Percentiles rank a stretch among this genome's conserved stretches.
Evolutionary conservation across 2,888 invertebrate genomes (phyloP).

Genomic region (Scelioninae gen. 1): DNA sequence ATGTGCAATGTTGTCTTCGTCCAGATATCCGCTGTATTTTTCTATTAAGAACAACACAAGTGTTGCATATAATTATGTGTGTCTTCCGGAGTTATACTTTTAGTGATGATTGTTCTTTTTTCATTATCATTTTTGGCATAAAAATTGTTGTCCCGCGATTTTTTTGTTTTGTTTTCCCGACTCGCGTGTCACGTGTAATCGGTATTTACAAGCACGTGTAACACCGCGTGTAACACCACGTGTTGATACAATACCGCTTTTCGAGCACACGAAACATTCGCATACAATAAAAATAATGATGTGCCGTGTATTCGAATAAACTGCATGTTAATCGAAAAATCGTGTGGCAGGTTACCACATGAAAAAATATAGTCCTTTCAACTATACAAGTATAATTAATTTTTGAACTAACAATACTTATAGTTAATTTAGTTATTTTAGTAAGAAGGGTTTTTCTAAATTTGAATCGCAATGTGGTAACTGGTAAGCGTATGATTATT

Average conservation of each 20-base stretch:
- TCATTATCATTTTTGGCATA: too few relatives aligned
- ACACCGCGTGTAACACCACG: slow-evolving; percentile 56
- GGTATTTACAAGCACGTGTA: slow-evolving; percentile 59
- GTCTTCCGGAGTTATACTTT: slow-evolving; percentile 21
- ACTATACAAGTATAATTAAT: too few relatives aligned
- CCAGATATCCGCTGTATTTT: too few relatives aligned
- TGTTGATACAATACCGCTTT: slow-evolving; percentile 44
- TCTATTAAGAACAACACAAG: too few relatives aligned
- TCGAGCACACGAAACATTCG: slow-evolving; percentile 37
- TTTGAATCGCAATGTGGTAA: too few relatives aligned
- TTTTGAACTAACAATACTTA: too few relatives aligned
- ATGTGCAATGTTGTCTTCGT: too few relatives aligned
- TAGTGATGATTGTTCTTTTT: slow-evolving; percentile 3
- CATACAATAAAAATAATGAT: slow-evolving; percentile 47
- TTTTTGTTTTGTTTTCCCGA: slow-evolving; percentile 41
- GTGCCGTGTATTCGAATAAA: slow-evolving; percentile 19
- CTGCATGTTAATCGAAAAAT: slow-evolving; percentile 24
- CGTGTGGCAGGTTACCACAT: slow-evolving; percentile 6
- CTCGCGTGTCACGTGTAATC: slow-evolving; percentile 57
- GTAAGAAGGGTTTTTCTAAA: too few relatives aligned
- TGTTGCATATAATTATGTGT: neutral
- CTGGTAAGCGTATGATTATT: too few relatives aligned
- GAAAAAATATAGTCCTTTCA: too few relatives aligned
- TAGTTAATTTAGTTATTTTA: too few relatives aligned
- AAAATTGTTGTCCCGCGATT: slow-evolving; percentile 13